phyloP scores from a whole-genome alignment of 2,113 vertebrate genomes.

The Alectura lathami region DNA sequence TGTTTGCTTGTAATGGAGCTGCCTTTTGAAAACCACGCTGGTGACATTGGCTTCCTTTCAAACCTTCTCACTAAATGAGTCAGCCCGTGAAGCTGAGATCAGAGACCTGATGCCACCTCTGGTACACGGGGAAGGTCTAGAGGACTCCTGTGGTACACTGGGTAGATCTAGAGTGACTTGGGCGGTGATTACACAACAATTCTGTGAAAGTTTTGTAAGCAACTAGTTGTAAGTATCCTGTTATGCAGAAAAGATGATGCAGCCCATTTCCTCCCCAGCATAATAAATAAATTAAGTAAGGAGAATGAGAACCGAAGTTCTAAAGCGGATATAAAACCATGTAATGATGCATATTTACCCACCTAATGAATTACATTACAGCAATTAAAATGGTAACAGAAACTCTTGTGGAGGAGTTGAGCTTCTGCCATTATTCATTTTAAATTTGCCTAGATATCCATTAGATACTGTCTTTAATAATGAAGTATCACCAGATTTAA shows the following conservation, averaged over 20 bases:
- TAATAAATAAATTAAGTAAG: slow-evolving; percentile 42
- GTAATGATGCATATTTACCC: not conserved
- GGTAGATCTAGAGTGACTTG: not conserved
- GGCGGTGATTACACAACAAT: slow-evolving; percentile 17
- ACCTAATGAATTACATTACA: not conserved
- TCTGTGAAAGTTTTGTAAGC: slow-evolving; percentile 49
- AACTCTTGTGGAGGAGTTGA: not conserved
- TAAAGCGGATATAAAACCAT: slow-evolving; percentile 47
- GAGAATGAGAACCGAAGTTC: slow-evolving; percentile 43
- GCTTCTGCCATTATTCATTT: slow-evolving; percentile 2
- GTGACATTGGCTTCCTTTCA: not conserved
- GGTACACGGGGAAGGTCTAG: not conserved
- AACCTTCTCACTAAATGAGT: not conserved
- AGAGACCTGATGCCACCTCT: not conserved
- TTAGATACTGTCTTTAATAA: slow-evolving; percentile 53
- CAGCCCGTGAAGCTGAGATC: not conserved
- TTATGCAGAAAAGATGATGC: slow-evolving; percentile 42
- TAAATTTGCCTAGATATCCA: not conserved
- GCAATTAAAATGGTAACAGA: slow-evolving; percentile 40
- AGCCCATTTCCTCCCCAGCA: not conserved
- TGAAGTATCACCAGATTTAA: slow-evolving; percentile 59
- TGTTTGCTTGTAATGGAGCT: not conserved
- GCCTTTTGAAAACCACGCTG: not conserved
- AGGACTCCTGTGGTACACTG: not conserved
- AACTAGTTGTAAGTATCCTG: not conserved